A percentile compares a stretch with the other conserved stretches of the same genome.
phyloP scores from a whole-genome alignment of 2,888 invertebrate genomes.

The Microctonus aethiopoides region DNA sequence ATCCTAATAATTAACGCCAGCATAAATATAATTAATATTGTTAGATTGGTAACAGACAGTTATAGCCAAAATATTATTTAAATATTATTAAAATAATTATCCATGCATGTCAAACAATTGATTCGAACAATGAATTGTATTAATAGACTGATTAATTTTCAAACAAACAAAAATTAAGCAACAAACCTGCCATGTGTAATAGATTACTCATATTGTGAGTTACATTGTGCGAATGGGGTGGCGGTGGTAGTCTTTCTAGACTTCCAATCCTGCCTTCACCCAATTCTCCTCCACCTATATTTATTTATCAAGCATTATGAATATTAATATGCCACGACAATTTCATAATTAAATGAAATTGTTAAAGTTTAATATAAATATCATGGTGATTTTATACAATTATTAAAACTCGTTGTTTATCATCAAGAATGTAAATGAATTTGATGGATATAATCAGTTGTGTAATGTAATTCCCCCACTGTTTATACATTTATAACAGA shows the following conservation, averaged over 20 bases:
- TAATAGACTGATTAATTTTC: background rate
- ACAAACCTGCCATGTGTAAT: conserved; percentile 85
- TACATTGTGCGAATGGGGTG: conserved; percentile 74
- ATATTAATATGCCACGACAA: background rate
- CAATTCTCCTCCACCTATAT: conserved; percentile 68
- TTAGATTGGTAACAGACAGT: background rate
- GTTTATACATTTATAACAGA: background rate
- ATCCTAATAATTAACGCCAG: conserved; percentile 59
- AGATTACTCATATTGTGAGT: conserved; percentile 75
- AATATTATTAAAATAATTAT: background rate
- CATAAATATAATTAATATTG: conserved; percentile 9
- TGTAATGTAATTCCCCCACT: background rate
- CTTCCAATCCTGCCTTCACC: conserved; percentile 69
- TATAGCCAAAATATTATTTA: background rate
- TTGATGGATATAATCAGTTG: background rate
- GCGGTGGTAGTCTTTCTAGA: conserved; percentile 79
- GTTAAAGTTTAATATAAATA: background rate
- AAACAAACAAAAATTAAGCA: conserved; percentile 36
- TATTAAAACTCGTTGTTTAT: background rate
- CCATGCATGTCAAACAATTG: background rate
- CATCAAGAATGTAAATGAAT: background rate
- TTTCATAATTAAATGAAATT: background rate
- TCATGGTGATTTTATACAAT: background rate
- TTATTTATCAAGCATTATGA: conserved; percentile 17
- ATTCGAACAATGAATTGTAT: background rate